Conservation (phyloP, 1,140 invertebrate genomes). For the silkworm (Bombyx mori) region DNA sequence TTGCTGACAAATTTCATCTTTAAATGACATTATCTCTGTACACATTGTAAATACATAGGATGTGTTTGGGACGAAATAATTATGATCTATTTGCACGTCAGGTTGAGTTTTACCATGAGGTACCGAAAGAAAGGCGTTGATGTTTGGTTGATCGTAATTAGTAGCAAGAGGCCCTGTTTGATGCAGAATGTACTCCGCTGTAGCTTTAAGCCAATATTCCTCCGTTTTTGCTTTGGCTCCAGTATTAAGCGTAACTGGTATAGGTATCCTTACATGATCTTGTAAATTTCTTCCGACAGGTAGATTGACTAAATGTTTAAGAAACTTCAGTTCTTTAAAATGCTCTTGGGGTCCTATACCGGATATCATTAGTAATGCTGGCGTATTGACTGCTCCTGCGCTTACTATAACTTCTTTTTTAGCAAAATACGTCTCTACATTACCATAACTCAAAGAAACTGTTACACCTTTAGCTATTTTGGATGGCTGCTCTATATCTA, state of each 20-base stretch:
- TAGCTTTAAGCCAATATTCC: conserved; percentile 45
- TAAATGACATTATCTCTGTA: conserved; percentile 62
- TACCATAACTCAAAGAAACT: conserved; percentile 47
- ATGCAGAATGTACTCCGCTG: conserved; percentile 38
- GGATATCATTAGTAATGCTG: conserved; percentile 70
- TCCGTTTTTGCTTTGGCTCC: conserved; percentile 47
- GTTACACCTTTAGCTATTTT: conserved; percentile 30
- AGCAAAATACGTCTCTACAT: conserved; percentile 66
- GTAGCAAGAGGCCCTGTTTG: conserved; percentile 48
- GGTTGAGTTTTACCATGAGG: conserved; percentile 69
- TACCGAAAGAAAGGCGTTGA: conserved; percentile 73
- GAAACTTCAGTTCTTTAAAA: conserved; percentile 66
- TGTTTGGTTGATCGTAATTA: conserved; percentile 61
- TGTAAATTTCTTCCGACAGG: conserved; percentile 82
- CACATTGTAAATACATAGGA: conserved; percentile 41
- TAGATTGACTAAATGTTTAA: conserved; percentile 75
- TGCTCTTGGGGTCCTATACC: conserved; percentile 67
- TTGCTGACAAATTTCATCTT: conserved; percentile 81
- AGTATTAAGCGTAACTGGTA: conserved; percentile 73
- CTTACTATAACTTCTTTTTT: conserved; percentile 80
- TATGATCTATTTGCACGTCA: conserved; percentile 74
- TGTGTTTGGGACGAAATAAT: conserved; percentile 74
- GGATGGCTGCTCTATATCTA: conserved; percentile 32
- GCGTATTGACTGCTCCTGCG: conserved; percentile 80
- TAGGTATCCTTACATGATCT: conserved; percentile 81